Base-by-base conservation (phyloP, 2,888 invertebrate genomes). In the Dryococelus australis region DNA sequence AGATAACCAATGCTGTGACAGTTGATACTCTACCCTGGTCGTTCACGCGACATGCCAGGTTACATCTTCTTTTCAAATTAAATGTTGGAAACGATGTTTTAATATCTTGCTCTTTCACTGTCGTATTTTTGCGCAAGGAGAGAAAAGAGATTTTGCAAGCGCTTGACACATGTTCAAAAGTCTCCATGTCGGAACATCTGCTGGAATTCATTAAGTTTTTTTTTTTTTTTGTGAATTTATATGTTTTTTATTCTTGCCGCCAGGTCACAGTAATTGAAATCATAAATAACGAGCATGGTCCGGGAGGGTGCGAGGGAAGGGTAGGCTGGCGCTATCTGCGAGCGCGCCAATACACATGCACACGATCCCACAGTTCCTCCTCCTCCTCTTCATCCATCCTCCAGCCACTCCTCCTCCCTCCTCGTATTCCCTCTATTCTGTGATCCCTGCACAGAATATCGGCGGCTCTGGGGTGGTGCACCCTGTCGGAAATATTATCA, bases 181-280 rank as follows among this genome's bases (percentile, higher is more conserved):
- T 24, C 65, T 24, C 47, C 47, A 47, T 16, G 10, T 47, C 16
- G 26, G 35, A 83, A 83, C 83, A 28, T 83, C 83, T 83, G 83
- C 35, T 24, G 28, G 20, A 24, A 83, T 12, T 83, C 83, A 83
- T 83, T 28, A 80, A 80, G 13, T 80, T 28, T 80, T 80, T 28
- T 28, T 80, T 80, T 28, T 83, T 12, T 83, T 83, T 83, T 83
- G 83, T 35, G 24, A 24, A 16, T 83, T 83, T 28, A 24, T 28
- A 28, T 83, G 28, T 83, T 83, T 83, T 83, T 28, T 83, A 35
- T 83, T 28, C 20, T 35, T 35, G 10, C 65, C 65, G 65, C 65
- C 65, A n/a, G n/a, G 65, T 65, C 65, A 65, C 35, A 35, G 28
- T 83, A 83, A 83, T 83, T 83, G 83, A 43, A 83, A 43, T 28